Conservation (phyloP, 2,888 invertebrate species). For the Neoascia interrupta region DNA sequence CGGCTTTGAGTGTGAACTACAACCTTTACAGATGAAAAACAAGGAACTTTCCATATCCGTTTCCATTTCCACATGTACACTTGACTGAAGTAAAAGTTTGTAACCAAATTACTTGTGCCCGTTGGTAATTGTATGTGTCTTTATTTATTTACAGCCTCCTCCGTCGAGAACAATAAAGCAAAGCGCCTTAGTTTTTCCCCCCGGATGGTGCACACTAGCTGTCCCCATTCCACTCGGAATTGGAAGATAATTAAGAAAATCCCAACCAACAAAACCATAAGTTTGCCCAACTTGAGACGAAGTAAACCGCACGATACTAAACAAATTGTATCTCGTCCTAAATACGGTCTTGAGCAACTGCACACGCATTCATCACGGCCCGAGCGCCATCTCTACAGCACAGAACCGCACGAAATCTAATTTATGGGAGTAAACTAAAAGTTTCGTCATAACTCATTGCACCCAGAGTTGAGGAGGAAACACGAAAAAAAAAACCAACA, state of each 20-base stretch:
- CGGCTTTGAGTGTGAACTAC: too few species aligned
- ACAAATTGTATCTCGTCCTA: slow-evolving; percentile 32
- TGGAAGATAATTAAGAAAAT: slow-evolving; percentile 44
- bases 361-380: slow-evolving; percentile 5
- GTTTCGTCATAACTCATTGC: slow-evolving; percentile 51
- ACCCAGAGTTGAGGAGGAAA: slow-evolving; percentile 11
- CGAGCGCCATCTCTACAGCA: not conserved
- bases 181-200: not conserved
- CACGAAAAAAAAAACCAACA: not conserved
- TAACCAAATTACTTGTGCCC: not conserved
- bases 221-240: slow-evolving; percentile 5
- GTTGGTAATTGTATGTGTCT: not conserved
- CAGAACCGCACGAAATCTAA: slow-evolving; percentile 42
- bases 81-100: too few species aligned
- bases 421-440: slow-evolving; percentile 43
- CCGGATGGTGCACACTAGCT: not conserved
- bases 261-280: slow-evolving; percentile 10
- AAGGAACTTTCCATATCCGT: too few species aligned
- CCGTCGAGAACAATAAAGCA: slow-evolving; percentile 2
- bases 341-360: slow-evolving; percentile 22
- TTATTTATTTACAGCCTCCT: not conserved
- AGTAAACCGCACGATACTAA: slow-evolving; percentile 36
- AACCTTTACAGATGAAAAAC: too few species aligned
- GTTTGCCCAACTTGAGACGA: slow-evolving; percentile 17
- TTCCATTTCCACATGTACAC: too few species aligned